A percentile compares a stretch with the other conserved stretches of the same genome.
phyloP scores from a whole-genome alignment of 2,797 vertebrate species.

The Bovichtus diacanthus region DNA sequence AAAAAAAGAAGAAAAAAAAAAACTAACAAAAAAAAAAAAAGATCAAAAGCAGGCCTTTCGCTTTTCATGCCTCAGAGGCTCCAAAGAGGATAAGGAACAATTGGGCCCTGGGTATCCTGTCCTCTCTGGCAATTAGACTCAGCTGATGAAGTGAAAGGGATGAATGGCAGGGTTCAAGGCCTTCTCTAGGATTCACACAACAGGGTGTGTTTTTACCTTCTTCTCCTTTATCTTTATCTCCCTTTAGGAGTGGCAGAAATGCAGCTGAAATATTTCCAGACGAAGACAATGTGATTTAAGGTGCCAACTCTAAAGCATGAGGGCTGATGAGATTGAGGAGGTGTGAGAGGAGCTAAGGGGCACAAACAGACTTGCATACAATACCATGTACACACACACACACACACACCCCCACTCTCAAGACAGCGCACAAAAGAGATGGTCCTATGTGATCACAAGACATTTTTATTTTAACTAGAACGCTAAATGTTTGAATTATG shows the following conservation, averaged over 20 bases:
- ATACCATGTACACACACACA: constrained; percentile 44
- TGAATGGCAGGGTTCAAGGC: constrained; percentile 99
- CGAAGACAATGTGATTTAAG: constrained; percentile 89
- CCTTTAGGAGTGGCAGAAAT: constrained; percentile 90
- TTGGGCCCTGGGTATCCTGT: constrained; percentile 97
- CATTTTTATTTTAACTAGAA: constrained; percentile 38
- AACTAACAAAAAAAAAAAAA: constrained; percentile 87
- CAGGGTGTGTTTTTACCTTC: constrained; percentile 91
- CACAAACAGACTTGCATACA: constrained; percentile 67
- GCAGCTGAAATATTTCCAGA: constrained; percentile 98
- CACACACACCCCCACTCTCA: too few species aligned
- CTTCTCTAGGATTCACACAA: constrained; percentile 97
- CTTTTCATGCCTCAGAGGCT: constrained; percentile 99
- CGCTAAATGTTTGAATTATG: constrained; percentile 48
- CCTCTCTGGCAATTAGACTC: constrained; percentile 99
- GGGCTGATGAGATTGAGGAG: constrained; percentile 77
- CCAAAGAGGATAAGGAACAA: constrained; percentile 99
- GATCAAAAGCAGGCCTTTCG: constrained; percentile 97
- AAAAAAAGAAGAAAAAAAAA: constrained; percentile 72
- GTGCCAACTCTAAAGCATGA: constrained; percentile 83
- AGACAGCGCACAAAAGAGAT: constrained; percentile 32
- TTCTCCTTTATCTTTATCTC: constrained; percentile 83
- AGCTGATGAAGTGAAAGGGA: constrained; percentile 99
- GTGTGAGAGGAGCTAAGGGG: constrained; percentile 75
- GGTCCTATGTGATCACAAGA: constrained; percentile 35